phyloP scores from a whole-genome alignment of 2,888 invertebrate species.

The Mamestra brassicae region DNA sequence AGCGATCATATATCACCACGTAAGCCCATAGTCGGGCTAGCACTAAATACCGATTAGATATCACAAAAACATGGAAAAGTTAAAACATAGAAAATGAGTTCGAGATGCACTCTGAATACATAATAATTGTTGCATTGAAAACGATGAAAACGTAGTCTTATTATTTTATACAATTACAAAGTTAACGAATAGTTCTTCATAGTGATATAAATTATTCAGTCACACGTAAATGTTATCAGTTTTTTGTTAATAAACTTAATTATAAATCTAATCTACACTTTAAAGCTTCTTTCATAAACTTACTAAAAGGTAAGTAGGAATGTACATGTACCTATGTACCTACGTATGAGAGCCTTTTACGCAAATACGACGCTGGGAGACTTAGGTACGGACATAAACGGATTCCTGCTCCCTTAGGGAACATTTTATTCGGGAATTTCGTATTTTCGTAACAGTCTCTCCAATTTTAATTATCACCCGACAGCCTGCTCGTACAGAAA shows the following conservation, averaged over 20 bases:
- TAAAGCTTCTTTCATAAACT: slow-evolving; percentile 88
- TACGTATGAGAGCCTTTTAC: slow-evolving; percentile 33
- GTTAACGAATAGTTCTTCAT: slow-evolving; percentile 66
- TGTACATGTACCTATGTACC: slow-evolving; percentile 64
- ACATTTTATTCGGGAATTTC: slow-evolving; percentile 27
- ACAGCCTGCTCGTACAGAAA: slow-evolving; percentile 43
- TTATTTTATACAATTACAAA: slow-evolving; percentile 58
- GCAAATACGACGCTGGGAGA: slow-evolving; percentile 37
- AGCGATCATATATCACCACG: slow-evolving; percentile 57
- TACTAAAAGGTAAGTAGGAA: slow-evolving; percentile 77
- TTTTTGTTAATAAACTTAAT: slow-evolving; percentile 69
- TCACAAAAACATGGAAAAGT: slow-evolving; percentile 69
- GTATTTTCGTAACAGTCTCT: slow-evolving; percentile 52
- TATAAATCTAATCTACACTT: slow-evolving; percentile 78
- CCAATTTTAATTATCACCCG: slow-evolving; percentile 46
- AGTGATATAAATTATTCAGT: slow-evolving; percentile 75
- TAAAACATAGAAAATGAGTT: slow-evolving; percentile 32
- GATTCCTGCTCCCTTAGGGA: slow-evolving; percentile 35
- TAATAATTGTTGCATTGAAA: slow-evolving; percentile 60
- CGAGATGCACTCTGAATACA: slow-evolving; percentile 55
- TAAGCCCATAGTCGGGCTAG: slow-evolving; percentile 47
- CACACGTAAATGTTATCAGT: slow-evolving; percentile 73
- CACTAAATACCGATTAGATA: slow-evolving; percentile 68
- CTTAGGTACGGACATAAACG: slow-evolving; percentile 22
- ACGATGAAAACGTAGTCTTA: slow-evolving; percentile 30